Conservation (phyloP, 1,140 invertebrate species). For the Prorops nasuta region DNA sequence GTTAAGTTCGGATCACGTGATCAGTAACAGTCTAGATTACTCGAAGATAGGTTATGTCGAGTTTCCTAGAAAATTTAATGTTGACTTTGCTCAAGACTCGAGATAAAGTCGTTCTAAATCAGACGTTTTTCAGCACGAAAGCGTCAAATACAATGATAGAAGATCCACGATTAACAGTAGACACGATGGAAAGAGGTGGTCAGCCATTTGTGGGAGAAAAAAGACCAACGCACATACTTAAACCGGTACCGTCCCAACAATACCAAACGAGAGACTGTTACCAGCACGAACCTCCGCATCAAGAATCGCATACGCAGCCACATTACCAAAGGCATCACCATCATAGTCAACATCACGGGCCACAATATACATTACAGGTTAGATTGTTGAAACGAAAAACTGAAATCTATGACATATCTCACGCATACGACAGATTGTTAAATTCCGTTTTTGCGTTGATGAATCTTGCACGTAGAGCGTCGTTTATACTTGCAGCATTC, state of each 20-base stretch:
- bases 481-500: no score
- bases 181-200: conserved; percentile 44
- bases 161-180: conserved; percentile 45
- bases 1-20: no score
- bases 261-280: conserved; percentile 49
- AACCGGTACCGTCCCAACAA: conserved; percentile 49
- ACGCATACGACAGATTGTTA: no score
- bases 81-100: no score
- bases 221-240: conserved; percentile 45
- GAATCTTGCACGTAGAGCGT: no score
- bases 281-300: conserved; percentile 42
- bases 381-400: conserved; percentile 26
- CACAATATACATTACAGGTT: conserved; percentile 49
- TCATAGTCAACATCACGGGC: conserved; percentile 42
- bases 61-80: no score
- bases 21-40: no score
- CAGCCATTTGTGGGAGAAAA: conserved; percentile 46
- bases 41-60: no score
- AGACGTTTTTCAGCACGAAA: conserved; percentile 44
- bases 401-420: no score
- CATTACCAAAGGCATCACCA: conserved; percentile 50
- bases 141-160: conserved; percentile 50
- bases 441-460: no score
- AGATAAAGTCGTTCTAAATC: no score
- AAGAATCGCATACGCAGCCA: no score